Base-by-base conservation (phyloP, 2,888 invertebrate genomes). In the Sicus ferrugineus region DNA sequence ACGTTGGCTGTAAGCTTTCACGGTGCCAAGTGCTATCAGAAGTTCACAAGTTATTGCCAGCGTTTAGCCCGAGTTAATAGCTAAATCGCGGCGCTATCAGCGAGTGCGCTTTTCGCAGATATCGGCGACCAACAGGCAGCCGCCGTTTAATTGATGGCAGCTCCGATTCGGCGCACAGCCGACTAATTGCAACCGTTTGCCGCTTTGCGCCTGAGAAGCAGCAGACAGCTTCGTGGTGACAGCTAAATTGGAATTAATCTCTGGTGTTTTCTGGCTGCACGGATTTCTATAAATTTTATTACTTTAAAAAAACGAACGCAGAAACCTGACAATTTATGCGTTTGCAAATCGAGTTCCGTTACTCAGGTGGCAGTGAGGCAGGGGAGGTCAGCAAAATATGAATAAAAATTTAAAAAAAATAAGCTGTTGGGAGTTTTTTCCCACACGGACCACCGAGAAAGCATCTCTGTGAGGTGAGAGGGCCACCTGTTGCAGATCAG, bases 231-330 rank as follows among this genome's bases (percentile, higher is more conserved):
- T 66, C 31, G 34, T 26, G 65, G 52, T 66, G 65, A 66, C 65
- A 66, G 65, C 65, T 54, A 66, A 66, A 54, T 56, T 66, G 34
- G 31, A 52, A 66, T 54, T 54, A 66, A 66, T 66, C 65, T 66
- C 14, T 19, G 14, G 7, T 31, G 54, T 66, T 54, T 54, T 38
- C 38, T 9, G 11, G 56, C 26, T 28, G 56, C 38, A 4, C 28
- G 7, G 26, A 54, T 56, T 66, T 38, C 5, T 34, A 26, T n/a
- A 48, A 34, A 28, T 66, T 66, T 66, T 52, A 54, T 66, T 38
- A 19, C 7, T 31, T 26, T 31, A 38, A 54, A 7, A 21, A 26
- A 42, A 16, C 42, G 2, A 26, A 52, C 21, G 54, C n/a, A 38
- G 7, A 23, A 11, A 42, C 7, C n/a, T 66, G 26, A 16, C 38